phyloP scores from a whole-genome alignment of 2,797 vertebrate genomes.

The Mormyrus proboscirostris region DNA sequence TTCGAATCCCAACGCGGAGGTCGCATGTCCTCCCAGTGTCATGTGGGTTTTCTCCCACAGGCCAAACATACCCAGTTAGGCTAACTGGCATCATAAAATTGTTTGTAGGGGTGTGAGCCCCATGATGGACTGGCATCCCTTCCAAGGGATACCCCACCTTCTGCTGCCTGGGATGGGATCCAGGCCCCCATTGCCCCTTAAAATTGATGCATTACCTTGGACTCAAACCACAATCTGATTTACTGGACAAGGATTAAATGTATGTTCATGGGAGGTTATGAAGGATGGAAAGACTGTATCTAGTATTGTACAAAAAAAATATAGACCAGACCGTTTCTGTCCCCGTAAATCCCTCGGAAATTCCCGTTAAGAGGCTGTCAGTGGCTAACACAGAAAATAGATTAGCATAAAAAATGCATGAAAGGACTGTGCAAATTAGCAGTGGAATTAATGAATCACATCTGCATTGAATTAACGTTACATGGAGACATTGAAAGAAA shows the following conservation, averaged over 20 bases:
- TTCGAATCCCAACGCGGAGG: background rate
- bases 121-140: background rate
- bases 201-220: background rate
- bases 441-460: background rate
- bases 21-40: background rate
- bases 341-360: background rate
- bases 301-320: background rate
- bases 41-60: background rate
- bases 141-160: background rate
- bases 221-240: background rate
- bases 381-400: background rate
- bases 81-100: background rate
- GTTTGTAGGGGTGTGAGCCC: background rate
- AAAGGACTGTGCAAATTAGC: background rate
- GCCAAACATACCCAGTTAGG: background rate
- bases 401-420: conserved; percentile 17
- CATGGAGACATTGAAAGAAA: conserved; percentile 1
- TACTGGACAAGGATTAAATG: background rate
- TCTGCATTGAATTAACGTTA: conserved; percentile 15
- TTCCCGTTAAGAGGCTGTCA: background rate
- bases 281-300: background rate
- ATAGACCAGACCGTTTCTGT: background rate
- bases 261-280: background rate
- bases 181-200: background rate
- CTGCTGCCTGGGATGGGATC: background rate